Conservation (phyloP, 2,797 vertebrate genomes). For the Mormyrops boulengeri region DNA sequence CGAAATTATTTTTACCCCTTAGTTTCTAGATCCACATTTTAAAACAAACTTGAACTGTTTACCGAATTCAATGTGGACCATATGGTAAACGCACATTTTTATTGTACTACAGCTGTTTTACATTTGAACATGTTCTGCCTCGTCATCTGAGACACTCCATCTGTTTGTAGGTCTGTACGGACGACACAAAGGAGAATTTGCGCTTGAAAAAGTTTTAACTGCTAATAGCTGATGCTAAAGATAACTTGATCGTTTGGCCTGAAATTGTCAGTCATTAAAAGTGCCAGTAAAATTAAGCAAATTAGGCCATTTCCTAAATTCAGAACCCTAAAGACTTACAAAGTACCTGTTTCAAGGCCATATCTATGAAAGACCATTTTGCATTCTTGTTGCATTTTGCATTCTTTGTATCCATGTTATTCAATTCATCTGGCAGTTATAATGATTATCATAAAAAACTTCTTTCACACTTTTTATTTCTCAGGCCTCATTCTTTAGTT, state of each 20-base stretch:
- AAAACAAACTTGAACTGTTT: not conserved
- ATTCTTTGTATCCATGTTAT: not conserved
- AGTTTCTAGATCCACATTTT: not conserved
- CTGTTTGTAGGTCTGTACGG: conserved; percentile 59
- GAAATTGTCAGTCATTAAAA: conserved; percentile 20
- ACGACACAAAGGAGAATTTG: conserved; percentile 35
- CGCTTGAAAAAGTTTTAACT: conserved; percentile 25
- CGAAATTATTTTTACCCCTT: not conserved
- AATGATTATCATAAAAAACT: not conserved
- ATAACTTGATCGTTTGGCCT: conserved; percentile 19
- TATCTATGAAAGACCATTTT: not conserved
- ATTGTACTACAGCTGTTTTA: not conserved
- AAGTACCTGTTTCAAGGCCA: not conserved
- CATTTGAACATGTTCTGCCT: not conserved
- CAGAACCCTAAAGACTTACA: not conserved
- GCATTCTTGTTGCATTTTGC: not conserved
- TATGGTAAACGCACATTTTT: not conserved
- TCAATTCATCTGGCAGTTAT: not conserved
- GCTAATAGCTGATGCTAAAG: conserved; percentile 14
- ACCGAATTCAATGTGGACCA: not conserved
- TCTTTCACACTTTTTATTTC: not conserved
- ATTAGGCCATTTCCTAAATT: not conserved
- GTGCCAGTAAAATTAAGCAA: conserved; percentile 7
- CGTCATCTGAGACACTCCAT: conserved; percentile 45
- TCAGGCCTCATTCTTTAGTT: not conserved